Conservation (phyloP, 2,888 invertebrate genomes). For the Ctenicera cuprea region DNA sequence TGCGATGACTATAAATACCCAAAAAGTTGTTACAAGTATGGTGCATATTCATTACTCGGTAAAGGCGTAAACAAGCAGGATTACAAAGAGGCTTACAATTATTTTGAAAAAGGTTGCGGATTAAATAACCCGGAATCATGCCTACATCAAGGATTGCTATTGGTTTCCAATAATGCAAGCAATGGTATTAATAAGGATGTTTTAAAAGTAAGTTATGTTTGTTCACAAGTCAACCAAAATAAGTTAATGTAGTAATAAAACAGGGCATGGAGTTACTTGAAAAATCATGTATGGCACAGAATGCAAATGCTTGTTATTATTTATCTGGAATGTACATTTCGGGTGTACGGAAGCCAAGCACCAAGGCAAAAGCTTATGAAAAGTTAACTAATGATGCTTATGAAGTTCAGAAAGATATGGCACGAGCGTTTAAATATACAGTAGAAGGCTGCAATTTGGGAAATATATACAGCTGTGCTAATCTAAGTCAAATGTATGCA, state of each 20-base stretch:
- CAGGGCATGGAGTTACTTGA: slow-evolving; percentile 74
- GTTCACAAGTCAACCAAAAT: neutral
- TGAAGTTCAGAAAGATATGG: slow-evolving; percentile 79
- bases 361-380: slow-evolving; percentile 57
- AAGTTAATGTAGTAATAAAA: slow-evolving; percentile 27
- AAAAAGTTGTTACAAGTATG: slow-evolving; percentile 93
- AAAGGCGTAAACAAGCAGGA: slow-evolving; percentile 78
- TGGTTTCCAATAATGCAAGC: slow-evolving; percentile 77
- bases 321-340: slow-evolving; percentile 86
- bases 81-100: slow-evolving; percentile 76
- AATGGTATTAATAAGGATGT: slow-evolving; percentile 76
- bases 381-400: slow-evolving; percentile 64
- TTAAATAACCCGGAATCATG: slow-evolving; percentile 83
- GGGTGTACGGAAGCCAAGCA: slow-evolving; percentile 78
- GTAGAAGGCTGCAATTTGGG: slow-evolving; percentile 88
- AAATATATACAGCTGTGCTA: slow-evolving; percentile 92
- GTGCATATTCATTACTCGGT: slow-evolving; percentile 82
- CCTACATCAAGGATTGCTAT: slow-evolving; percentile 83
- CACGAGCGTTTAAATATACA: slow-evolving; percentile 86
- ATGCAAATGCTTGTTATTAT: slow-evolving; percentile 86
- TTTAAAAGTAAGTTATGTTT: slow-evolving; percentile 63
- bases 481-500: slow-evolving; percentile 90
- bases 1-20: slow-evolving; percentile 90
- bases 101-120: slow-evolving; percentile 88
- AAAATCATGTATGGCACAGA: slow-evolving; percentile 74